These are phyloP conservation scores for Eulemur rubriventer DNA, from an alignment of 2,797 vertebrate species.

Conservation along the genomic window DNA sequence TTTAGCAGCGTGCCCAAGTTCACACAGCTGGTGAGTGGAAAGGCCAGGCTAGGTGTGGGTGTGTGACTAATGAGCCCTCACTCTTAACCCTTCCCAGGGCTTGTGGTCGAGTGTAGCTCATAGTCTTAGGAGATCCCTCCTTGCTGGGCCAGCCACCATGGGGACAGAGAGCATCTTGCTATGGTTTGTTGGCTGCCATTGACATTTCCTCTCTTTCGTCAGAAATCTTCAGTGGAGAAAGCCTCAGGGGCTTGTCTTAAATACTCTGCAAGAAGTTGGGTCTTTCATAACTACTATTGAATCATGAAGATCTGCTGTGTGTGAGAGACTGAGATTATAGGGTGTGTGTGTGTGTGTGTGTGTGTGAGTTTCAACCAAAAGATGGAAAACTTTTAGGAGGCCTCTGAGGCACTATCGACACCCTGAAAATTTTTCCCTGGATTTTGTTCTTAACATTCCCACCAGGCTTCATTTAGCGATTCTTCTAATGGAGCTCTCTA, in stretches of 20 bases:
- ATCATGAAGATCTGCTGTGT: background rate
- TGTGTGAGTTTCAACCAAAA: background rate
- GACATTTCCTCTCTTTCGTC: background rate
- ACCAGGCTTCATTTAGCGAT: background rate
- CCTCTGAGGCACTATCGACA: background rate
- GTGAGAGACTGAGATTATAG: background rate
- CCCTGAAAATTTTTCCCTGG: background rate
- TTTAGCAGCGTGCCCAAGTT: background rate
- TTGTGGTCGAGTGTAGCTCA: background rate
- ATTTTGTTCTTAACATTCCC: background rate
- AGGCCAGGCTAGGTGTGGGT: background rate
- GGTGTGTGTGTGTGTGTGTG: background rate
- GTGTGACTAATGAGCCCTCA: background rate
- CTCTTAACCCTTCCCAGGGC: background rate
- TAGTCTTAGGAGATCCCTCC: too few species aligned
- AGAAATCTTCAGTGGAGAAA: background rate
- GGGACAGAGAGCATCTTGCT: background rate
- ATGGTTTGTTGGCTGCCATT: background rate
- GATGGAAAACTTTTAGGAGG: background rate
- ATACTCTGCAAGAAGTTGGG: background rate
- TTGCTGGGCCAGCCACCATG: rapidly evolving
- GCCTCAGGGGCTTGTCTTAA: background rate
- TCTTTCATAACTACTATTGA: background rate
- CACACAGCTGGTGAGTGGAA: background rate
- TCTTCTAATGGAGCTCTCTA: background rate